phyloP scores from a whole-genome alignment of 2,113 vertebrate genomes.

The Galemys pyrenaicus region DNA sequence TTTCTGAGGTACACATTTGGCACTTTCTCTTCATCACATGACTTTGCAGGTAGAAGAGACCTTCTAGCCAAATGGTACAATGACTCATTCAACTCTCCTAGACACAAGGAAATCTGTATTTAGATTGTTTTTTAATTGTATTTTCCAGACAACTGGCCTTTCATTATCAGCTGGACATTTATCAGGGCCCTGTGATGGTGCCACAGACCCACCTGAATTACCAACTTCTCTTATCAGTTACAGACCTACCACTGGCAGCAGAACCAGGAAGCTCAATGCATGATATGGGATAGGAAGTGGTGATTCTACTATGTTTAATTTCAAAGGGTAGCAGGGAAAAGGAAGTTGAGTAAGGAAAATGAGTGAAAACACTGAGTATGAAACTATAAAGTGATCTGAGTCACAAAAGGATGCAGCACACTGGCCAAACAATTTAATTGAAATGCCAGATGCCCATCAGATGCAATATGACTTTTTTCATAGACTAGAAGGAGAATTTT shows the following conservation, averaged over 20 bases:
- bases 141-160: conserved; percentile 82
- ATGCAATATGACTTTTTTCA: conserved; percentile 51
- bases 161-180: conserved; percentile 75
- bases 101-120: conserved; percentile 70
- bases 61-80: conserved; percentile 71
- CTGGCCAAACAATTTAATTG: conserved; percentile 73
- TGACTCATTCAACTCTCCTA: conserved; percentile 80
- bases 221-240: conserved; percentile 77
- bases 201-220: conserved; percentile 65
- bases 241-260: conserved; percentile 76
- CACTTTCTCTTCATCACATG: neutral
- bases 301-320: conserved; percentile 27
- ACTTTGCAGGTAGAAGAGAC: conserved; percentile 45
- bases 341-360: conserved; percentile 34
- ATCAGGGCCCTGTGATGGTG: conserved; percentile 70
- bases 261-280: conserved; percentile 43
- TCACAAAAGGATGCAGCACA: conserved; percentile 62
- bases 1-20: neutral
- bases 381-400: conserved; percentile 41
- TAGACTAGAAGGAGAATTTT: conserved; percentile 59
- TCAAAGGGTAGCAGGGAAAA: conserved; percentile 30
- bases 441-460: conserved; percentile 71
- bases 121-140: conserved; percentile 77
- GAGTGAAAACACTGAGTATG: conserved; percentile 6
- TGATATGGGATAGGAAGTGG: neutral